Conservation (phyloP, 2,888 invertebrate genomes). For the Ichneumon xanthorius region DNA sequence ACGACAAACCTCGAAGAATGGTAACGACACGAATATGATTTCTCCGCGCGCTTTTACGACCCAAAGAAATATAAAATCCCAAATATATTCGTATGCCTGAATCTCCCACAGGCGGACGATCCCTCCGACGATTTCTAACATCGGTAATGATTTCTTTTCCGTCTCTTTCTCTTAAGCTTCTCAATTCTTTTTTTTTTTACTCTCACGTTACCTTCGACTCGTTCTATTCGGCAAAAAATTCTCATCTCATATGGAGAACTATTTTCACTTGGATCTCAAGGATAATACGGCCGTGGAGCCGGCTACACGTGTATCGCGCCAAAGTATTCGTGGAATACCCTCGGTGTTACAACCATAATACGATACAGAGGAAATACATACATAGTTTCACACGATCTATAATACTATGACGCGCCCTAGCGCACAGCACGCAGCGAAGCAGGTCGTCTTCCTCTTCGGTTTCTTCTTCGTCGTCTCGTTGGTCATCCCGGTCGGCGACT, state of each 20-base stretch:
- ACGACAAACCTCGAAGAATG: conserved; percentile 53
- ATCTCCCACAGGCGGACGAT: conserved; percentile 25
- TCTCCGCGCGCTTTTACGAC: conserved; percentile 67
- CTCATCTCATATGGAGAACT: background rate
- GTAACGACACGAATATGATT: conserved; percentile 67
- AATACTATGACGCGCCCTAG: conserved; percentile 27
- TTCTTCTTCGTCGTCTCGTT: conserved; percentile 35
- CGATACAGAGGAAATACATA: conserved; percentile 4
- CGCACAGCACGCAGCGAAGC: conserved; percentile 38
- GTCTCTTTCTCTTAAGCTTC: conserved; percentile 4
- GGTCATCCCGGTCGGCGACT: conserved; percentile 34
- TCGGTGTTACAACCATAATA: conserved; percentile 19
- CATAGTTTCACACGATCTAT: conserved; percentile 27
- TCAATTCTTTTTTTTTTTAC: conserved; percentile 5
- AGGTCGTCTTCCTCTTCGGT: conserved; percentile 42
- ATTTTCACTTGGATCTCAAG: conserved; percentile 32
- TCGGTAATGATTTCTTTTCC: conserved; percentile 36
- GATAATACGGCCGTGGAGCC: conserved; percentile 47
- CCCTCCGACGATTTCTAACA: conserved; percentile 41
- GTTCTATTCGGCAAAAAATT: background rate
- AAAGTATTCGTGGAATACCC: conserved; percentile 43
- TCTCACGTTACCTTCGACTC: conserved; percentile 16
- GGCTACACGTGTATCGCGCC: conserved; percentile 1
- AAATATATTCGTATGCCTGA: conserved; percentile 60
- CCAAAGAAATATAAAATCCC: conserved; percentile 65